These are phyloP conservation scores for Magallana ariakensis DNA, from an alignment of 1,140 invertebrate species.

Conservation along the genomic window DNA sequence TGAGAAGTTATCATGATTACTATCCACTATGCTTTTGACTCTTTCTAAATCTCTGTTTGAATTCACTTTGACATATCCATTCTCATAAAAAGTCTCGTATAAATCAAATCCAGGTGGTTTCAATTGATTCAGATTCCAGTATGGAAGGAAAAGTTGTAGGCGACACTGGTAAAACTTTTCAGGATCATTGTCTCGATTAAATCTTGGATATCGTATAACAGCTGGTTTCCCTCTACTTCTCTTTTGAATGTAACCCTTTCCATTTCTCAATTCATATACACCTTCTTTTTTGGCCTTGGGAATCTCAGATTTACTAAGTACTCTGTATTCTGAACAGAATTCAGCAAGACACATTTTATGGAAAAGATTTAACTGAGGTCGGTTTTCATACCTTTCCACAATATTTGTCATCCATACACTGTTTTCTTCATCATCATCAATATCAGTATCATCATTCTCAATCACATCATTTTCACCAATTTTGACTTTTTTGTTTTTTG, in stretches of 20 bases:
- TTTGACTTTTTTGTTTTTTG: background rate
- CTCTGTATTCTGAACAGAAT: constrained; percentile 51
- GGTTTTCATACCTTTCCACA: constrained; percentile 7
- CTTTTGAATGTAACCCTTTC: constrained; percentile 50
- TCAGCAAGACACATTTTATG: constrained; percentile 40
- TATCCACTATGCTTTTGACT: constrained; percentile 40
- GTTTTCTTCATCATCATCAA: background rate
- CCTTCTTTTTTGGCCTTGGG: background rate
- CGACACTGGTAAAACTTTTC: constrained; percentile 42
- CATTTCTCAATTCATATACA: constrained; percentile 35
- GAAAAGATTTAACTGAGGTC: background rate
- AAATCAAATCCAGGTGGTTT: constrained; percentile 49
- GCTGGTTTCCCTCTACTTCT: constrained; percentile 28
- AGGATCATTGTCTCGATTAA: background rate
- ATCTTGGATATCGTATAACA: constrained; percentile 35
- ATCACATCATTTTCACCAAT: background rate
- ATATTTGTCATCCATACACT: constrained; percentile 27
- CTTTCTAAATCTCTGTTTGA: background rate
- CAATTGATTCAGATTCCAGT: constrained; percentile 32
- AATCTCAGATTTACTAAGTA: constrained; percentile 41
- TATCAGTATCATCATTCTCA: background rate
- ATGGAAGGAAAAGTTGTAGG: constrained; percentile 52
- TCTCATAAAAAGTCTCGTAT: constrained; percentile 45
- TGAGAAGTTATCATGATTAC: background rate
- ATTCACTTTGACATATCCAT: constrained; percentile 14